Conservation (phyloP, 2,888 invertebrate species). For the Zygaena filipendulae region DNA sequence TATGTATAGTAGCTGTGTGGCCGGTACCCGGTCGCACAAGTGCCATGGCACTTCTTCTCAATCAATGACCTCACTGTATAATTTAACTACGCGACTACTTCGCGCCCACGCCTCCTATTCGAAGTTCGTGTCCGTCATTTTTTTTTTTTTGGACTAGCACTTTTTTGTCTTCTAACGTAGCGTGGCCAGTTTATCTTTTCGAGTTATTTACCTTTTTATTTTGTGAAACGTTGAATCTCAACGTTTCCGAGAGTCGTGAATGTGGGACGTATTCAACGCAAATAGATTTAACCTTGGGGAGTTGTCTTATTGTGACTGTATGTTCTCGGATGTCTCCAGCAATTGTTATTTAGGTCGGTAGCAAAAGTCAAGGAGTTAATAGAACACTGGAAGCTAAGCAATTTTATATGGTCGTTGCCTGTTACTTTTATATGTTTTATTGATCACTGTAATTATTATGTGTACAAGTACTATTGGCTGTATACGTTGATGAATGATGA, state of each 20-base stretch:
- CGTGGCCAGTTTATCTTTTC: no score
- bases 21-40: no score
- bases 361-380: constrained; percentile 28
- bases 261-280: constrained; percentile 50
- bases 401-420: no score
- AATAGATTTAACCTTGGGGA: constrained; percentile 62
- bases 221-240: constrained; percentile 3
- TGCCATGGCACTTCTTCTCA: constrained; percentile 33
- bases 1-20: no score
- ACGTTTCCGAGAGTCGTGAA: constrained; percentile 15
- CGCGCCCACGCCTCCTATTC: constrained; percentile 45
- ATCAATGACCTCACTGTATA: constrained; percentile 56
- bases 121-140: constrained; percentile 30
- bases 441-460: no score
- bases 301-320: constrained; percentile 56
- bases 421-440: no score
- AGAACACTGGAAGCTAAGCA: constrained; percentile 26
- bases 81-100: constrained; percentile 45
- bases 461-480: no score
- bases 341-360: constrained; percentile 44
- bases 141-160: no score
- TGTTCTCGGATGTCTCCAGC: constrained; percentile 24
- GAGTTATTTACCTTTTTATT: no score
- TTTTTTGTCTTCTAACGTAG: no score
- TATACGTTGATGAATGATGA: no score